Conservation (phyloP, 2,113 vertebrate genomes). For the Siphamia tubifer region DNA sequence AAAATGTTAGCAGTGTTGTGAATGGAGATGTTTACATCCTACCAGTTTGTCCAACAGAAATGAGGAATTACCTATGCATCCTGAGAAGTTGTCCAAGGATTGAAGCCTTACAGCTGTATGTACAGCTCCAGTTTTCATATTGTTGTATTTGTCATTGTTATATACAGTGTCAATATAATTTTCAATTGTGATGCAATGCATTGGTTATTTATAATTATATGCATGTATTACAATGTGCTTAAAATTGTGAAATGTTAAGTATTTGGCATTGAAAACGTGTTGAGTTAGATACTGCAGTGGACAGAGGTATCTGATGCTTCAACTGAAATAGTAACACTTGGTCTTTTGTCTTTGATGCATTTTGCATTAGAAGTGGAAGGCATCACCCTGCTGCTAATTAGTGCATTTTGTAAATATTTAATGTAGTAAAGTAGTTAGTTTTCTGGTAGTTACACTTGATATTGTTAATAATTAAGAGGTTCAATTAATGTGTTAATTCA, state of each 20-base stretch:
- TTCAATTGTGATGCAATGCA: neutral
- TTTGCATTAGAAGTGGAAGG: neutral
- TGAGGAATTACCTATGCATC: slow-evolving; percentile 18
- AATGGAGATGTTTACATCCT: slow-evolving; percentile 31
- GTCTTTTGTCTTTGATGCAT: too few species aligned
- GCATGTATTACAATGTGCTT: neutral
- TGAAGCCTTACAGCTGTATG: slow-evolving; percentile 28
- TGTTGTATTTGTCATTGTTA: neutral
- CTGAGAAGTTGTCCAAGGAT: slow-evolving; percentile 21
- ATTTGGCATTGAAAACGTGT: too few species aligned
- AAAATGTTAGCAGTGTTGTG: slow-evolving; percentile 17
- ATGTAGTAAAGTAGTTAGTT: neutral
- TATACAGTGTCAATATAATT: neutral
- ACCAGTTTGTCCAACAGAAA: neutral
- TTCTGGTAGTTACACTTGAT: neutral
- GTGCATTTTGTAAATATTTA: neutral
- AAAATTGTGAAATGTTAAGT: neutral
- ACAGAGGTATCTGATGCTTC: too few species aligned
- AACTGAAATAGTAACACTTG: too few species aligned
- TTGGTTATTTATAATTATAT: neutral
- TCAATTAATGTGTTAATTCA: neutral
- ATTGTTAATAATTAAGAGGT: neutral
- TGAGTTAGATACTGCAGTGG: too few species aligned
- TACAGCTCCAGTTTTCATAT: slow-evolving; percentile 32
- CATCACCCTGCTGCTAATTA: neutral